Base-by-base conservation (phyloP, 1,140 invertebrate genomes). In the Kradibia gibbosae region DNA sequence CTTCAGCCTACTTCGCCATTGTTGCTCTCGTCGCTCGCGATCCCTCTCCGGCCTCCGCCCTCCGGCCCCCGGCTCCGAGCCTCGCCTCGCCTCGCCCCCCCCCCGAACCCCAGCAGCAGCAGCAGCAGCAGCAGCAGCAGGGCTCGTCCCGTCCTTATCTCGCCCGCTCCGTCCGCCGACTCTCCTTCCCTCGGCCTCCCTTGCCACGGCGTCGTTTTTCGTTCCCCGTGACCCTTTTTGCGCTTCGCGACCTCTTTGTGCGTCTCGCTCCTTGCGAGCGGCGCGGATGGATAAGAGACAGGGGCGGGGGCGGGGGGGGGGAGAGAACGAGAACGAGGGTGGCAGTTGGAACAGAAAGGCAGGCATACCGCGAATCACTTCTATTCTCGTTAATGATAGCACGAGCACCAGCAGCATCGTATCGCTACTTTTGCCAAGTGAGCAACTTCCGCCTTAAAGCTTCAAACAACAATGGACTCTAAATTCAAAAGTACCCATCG, bases 381-480 rank as follows among this genome's bases (percentile, higher is more conserved):
- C 83, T 79, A 76, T 84, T 82, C 75, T 79, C 80, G 78, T 80
- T 80, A 80, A 80, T 53, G 53, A 74, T 81, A 72, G 60, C 73
- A 57, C 42, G 36, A 65, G 71, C 28, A 25, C 48, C 28, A 36
- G 17, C 20, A 36, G 22, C 42, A 36, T 84, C 85, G 74, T 90
- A 90, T 90, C 89, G 89, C 88, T 88, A 87, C 88, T 89, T 90
- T 86, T 88, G 86, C 88, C 88, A 88, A 90, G 88, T 88, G 89
- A 90, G 86, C 86, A 86, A 89, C 87, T 90, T 90, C 87, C 88
- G 88, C 83, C 85, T 87, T 87, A 83, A 83, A 81, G 84, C 78
- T 67, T 74, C 72, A 34, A 80, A 78, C 82, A 82, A 90, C 89
- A 90, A 90, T 90, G 87, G 86, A 86, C 80, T 83, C 84, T 88